phyloP scores from a whole-genome alignment of 1,140 invertebrate genomes.

The Drosophila bifasciata region DNA sequence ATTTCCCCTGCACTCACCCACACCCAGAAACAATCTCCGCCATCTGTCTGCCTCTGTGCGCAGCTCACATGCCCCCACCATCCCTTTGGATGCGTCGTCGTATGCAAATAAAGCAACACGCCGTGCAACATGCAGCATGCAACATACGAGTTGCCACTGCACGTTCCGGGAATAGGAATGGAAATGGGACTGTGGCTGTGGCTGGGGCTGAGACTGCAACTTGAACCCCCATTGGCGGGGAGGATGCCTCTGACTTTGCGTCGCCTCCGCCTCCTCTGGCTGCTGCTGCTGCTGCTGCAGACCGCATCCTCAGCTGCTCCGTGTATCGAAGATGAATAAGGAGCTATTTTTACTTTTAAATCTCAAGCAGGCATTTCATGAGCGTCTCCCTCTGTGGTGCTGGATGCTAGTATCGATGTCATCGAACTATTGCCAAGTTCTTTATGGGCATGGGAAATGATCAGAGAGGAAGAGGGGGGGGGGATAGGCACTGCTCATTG shows the following conservation, averaged over 20 bases:
- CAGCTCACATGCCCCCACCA: not conserved
- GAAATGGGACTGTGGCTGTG: constrained; percentile 30
- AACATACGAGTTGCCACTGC: constrained; percentile 60
- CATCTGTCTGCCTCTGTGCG: constrained; percentile 39
- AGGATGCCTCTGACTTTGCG: not conserved
- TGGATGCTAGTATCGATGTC: constrained; percentile 64
- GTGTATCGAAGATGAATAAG: constrained; percentile 79
- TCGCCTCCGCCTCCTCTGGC: not conserved
- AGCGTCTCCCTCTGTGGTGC: no score
- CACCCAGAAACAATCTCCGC: constrained; percentile 27
- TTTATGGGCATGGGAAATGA: constrained; percentile 51
- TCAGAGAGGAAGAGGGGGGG: constrained; percentile 2
- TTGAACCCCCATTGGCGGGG: constrained; percentile 1
- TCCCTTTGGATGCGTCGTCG: constrained; percentile 30
- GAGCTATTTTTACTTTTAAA: constrained; percentile 83
- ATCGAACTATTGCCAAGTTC: constrained; percentile 74
- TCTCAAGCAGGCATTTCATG: constrained; percentile 67
- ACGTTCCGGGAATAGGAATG: constrained; percentile 57
- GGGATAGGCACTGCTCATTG: constrained; percentile 37
- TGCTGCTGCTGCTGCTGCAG: constrained; percentile 23
- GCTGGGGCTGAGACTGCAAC: constrained; percentile 14
- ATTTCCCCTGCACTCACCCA: constrained; percentile 47
- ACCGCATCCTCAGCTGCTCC: constrained; percentile 53
- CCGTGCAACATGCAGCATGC: constrained; percentile 71
- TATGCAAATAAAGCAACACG: constrained; percentile 78